phyloP scores from a whole-genome alignment of 2,797 vertebrate genomes.

The Anguilla marmorata region DNA sequence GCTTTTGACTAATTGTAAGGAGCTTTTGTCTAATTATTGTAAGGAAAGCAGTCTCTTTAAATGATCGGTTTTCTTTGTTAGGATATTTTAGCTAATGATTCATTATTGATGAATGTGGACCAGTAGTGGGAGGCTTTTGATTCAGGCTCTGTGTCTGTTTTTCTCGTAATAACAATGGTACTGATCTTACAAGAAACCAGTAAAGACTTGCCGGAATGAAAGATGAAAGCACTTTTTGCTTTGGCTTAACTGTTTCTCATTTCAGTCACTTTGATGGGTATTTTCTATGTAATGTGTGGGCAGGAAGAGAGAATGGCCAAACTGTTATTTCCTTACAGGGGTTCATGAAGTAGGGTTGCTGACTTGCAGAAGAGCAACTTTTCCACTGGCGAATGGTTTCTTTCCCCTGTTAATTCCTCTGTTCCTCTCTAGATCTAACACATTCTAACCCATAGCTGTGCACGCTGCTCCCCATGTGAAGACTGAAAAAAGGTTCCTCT shows the following conservation, averaged over 20 bases:
- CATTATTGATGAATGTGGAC: background rate
- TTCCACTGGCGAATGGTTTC: constrained; percentile 13
- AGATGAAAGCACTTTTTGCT: background rate
- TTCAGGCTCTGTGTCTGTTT: background rate
- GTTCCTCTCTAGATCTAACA: background rate
- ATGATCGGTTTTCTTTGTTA: background rate
- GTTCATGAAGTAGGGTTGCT: background rate
- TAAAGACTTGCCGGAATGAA: background rate
- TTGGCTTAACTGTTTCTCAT: background rate
- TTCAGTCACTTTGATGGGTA: background rate
- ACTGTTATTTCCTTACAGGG: background rate
- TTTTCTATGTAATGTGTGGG: background rate
- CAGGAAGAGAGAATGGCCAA: background rate
- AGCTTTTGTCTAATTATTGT: background rate
- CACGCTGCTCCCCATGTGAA: background rate
- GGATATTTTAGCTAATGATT: background rate
- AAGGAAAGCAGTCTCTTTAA: background rate
- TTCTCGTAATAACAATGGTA: background rate
- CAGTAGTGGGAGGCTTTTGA: background rate
- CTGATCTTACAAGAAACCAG: constrained; percentile 5
- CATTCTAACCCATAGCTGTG: background rate
- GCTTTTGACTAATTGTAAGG: background rate
- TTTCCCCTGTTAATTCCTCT: background rate
- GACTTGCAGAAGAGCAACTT: constrained; percentile 17
- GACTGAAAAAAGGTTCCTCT: background rate